Evolutionary conservation across 2,888 invertebrate species (phyloP).

Genomic region (Tribolium freemani): DNA sequence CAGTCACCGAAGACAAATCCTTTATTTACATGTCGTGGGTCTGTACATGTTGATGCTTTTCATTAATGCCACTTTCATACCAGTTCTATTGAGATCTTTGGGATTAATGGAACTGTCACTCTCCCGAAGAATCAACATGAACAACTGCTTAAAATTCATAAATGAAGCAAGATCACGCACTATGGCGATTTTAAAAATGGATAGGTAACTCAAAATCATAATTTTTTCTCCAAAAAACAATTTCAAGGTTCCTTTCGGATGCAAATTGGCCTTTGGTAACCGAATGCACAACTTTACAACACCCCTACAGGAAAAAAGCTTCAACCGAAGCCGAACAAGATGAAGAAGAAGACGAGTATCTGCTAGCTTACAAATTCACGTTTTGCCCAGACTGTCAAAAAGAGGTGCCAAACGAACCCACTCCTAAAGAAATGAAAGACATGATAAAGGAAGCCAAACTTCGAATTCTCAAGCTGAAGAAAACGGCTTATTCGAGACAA

Average conservation of each 20-base stretch:
- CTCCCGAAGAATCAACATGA: constrained; percentile 13
- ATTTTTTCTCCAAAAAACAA: background rate
- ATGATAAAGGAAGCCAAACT: constrained; percentile 70
- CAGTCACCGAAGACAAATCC: background rate
- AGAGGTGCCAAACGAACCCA: constrained; percentile 8
- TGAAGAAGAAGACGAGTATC: background rate
- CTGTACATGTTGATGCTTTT: background rate
- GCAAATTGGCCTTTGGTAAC: constrained; percentile 15
- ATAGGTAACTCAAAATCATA: background rate
- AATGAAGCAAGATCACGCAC: background rate
- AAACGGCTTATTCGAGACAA: constrained; percentile 76
- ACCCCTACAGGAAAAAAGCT: constrained; percentile 15
- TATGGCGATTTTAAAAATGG: constrained; percentile 20
- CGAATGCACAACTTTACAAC: background rate
- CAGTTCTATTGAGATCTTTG: background rate
- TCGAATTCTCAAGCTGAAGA: constrained; percentile 74
- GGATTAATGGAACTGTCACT: background rate
- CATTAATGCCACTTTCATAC: constrained; percentile 1
- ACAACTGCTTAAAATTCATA: constrained; percentile 19
- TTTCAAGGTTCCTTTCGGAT: constrained; percentile 1
- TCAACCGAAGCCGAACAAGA: background rate
- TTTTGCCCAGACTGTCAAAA: constrained; percentile 21
- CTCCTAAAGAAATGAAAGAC: constrained; percentile 19
- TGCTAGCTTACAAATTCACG: background rate
- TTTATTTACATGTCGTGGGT: background rate